Base-by-base conservation (phyloP, 2,888 invertebrate species). In the Trissolcus japonicus region DNA sequence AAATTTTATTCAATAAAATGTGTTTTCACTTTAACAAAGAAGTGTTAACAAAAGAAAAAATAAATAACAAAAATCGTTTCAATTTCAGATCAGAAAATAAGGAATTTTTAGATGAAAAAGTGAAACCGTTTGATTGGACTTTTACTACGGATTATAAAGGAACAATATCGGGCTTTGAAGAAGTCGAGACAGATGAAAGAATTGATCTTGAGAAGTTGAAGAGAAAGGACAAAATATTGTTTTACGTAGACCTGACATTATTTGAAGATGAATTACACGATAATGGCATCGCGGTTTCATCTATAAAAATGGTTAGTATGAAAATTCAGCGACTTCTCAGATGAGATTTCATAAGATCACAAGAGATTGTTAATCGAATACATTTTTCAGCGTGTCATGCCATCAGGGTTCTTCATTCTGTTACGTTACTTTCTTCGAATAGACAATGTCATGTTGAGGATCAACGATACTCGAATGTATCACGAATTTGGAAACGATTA, bases 191-290 rank as follows among this genome's bases (percentile, higher is more conserved):
- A 0, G 91, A 93, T 50, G 94, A 95, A 85, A 90, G 92, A 80
- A 95, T 99, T 63, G 93, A 99, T 88, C 92, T 96, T 83, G 96
- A 98, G 82, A 92, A 95, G 86, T 90, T 99, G 51, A 98, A 96
- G 90, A 92, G 93, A 81, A 94, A 94, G 83, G 98, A 99, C 82
- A 94, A 94, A 86, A 99, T 99, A 67, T 89, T 96, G 3, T 99
- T 98, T 89, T 99, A 96, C 89, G 95, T 96, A 82, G 98, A 99
- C 88, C 90, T 99, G 40, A 94, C 96, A 68, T 90, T 99, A 43
- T 99, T 95, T 91, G 99, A 99, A 90, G 99, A 99, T 91, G 99
- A 99, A 89, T 90, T 99, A 55, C 98, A 98, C 87, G 99, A 99
- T 90, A 96, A 99, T 91, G 99, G 99, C 14, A 94, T 96, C 66